phyloP scores from a whole-genome alignment of 64 coral and sea anemone species.

The Pocillopora damicornis region DNA sequence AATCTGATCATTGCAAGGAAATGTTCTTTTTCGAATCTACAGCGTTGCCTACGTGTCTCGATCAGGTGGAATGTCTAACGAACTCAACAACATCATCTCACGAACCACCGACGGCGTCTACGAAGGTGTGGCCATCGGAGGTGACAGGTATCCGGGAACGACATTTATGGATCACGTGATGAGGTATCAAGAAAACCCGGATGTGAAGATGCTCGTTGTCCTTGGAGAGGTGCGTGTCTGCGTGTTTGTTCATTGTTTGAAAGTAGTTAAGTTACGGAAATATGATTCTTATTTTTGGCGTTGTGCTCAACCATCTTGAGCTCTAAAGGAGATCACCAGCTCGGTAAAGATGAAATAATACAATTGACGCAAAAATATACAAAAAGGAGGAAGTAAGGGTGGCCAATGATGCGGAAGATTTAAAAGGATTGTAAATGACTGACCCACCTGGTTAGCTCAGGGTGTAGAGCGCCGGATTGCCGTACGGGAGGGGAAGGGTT shows the following conservation, averaged over 20 bases:
- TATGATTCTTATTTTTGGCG: neutral
- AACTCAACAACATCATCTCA: slow-evolving; percentile 97
- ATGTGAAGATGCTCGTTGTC: slow-evolving; percentile 89
- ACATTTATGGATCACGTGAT: slow-evolving; percentile 89
- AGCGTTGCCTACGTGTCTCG: slow-evolving; percentile 98
- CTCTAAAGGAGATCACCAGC: neutral
- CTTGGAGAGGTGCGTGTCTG: slow-evolving; percentile 70
- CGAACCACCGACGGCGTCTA: slow-evolving; percentile 96
- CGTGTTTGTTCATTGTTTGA: neutral
- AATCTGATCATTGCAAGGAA: neutral
- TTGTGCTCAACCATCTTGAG: neutral
- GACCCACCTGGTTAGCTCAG: too few species aligned
- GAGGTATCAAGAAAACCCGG: slow-evolving; percentile 87
- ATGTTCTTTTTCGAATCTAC: neutral
- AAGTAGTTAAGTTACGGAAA: neutral
- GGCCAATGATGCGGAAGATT: too few species aligned
- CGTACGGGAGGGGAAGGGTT: too few species aligned
- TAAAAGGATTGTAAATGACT: too few species aligned
- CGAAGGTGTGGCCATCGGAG: slow-evolving; percentile 95
- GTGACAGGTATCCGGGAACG: slow-evolving; percentile 98
- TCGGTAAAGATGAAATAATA: too few species aligned
- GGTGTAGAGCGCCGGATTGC: too few species aligned
- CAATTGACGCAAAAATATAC: neutral
- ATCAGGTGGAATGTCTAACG: slow-evolving; percentile 98
- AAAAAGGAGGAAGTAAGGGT: too few species aligned